Evolutionary conservation across 2,888 invertebrate genomes (phyloP), one percentile per base, ranked within the genome.

Genomic region (Tortrix viridana): DNA sequence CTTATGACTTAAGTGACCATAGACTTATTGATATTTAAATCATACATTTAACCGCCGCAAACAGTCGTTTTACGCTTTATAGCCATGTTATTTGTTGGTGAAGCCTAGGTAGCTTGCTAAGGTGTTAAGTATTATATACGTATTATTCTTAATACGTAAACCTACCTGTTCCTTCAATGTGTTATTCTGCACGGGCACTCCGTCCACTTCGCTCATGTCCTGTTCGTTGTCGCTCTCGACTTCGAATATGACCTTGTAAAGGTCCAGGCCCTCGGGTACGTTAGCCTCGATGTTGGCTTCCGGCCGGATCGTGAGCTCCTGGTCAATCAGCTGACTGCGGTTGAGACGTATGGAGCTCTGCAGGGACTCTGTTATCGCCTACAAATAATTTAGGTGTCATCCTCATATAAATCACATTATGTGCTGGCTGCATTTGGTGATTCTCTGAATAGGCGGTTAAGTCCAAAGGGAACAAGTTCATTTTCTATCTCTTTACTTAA

Each of bases 221-320:
- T 69, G 69, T 54, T 89, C 91, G 0, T 81, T 70, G 57, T 92
- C 91, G 75, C 86, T 89, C 61, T 92, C 92, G 12, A 85, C 86
- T 68, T 92, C 92, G 73, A 83, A 86, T 67, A 92, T 91, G 54
- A 92, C 82, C 67, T 84, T 87, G 70, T 84, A 90, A 0, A 92
- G 76, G 71, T 92, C 92, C 12, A 92, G 72, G 0, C 85, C 88
- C 38, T 88, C 89, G 0, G 92, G 92, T 1, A 89, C 89, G 84
- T 92, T 88, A 0, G 89, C 81, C 62, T 88, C 86, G 48, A 92
- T 90, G 65, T 92, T 92, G 5, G 92, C 92, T 67, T 91, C 92
- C 0, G 92, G 91, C 61, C 88, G 74, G 64, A 92, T 87, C 16
- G 85, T 87, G 18, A 92, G 74, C 70, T 90, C 90, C 62, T 91